Base-by-base conservation (phyloP, 2,113 vertebrate genomes). In the Perca flavescens region DNA sequence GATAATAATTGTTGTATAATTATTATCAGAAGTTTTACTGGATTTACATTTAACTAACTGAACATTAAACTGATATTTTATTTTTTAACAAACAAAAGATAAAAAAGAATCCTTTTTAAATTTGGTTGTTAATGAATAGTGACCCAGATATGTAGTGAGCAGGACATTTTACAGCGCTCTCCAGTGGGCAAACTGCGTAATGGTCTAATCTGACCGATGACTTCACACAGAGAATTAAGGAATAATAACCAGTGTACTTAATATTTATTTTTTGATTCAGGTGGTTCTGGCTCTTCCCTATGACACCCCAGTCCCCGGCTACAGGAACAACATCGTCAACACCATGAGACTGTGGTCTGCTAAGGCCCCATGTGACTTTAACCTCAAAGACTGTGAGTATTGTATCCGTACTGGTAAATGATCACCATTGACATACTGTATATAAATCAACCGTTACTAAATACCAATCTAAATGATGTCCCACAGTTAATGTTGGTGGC, bases 281-380 rank as follows among this genome's bases (percentile, higher is more conserved):
- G 93, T 97, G 71, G 96, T 98, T 46, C 80, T 98, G 85, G 97
- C 97, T 71, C 93, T 98, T 78, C 97, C 97, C 9, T 98, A 97
- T 0, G 97, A 98, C 92, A 97, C 97, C 0, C 97, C 97, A 0
- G 94, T 98, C n/a, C 97, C 97, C 0, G 97, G 97, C 52, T 98
- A 97, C 89, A 96, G 96, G n/a, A 98, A 98, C 94, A 98, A 98
- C 81, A 82, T 96, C 0, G 97, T 98, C 63, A 98, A 98, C 94
- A 98, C 97, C 74, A 98, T 98, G 97, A 95, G 97, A 6, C 93
- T 98, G 85, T 98, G 97, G 97, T 98, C 97, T 0, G 97, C 97
- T 15, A 96, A 97, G 83, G 97, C 97, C 0, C 97, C 97, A 49
- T 97, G 97, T 46, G 97, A 98, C 58, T 98, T 98, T 72, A 98